Evolutionary conservation across 2,797 vertebrate genomes (phyloP).

Genomic region (Manis javanica): DNA sequence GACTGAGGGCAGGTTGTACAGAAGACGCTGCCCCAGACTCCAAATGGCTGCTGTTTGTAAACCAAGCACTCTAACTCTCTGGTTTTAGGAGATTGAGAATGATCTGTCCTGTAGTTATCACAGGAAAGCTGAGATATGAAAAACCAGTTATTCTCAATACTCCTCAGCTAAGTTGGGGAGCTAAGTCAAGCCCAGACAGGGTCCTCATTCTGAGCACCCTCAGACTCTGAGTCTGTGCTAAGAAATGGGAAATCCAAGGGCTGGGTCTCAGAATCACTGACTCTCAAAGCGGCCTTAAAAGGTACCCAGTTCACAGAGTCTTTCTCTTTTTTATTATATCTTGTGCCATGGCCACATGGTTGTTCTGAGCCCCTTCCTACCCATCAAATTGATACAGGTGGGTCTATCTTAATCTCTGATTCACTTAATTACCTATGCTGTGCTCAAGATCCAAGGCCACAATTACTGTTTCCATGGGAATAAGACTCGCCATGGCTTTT

Average conservation of each 20-base stretch:
- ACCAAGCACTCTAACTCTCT: neutral
- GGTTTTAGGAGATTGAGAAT: neutral
- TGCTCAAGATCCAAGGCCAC: constrained; percentile 61
- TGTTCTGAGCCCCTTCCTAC: constrained; percentile 20
- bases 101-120: neutral
- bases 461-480: constrained; percentile 61
- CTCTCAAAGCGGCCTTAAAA: neutral
- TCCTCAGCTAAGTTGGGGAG: neutral
- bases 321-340: neutral
- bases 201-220: neutral
- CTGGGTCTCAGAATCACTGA: neutral
- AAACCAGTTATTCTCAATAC: neutral
- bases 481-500: neutral
- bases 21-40: neutral
- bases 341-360: neutral
- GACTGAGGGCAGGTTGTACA: neutral
- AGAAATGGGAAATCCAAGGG: neutral
- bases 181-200: neutral
- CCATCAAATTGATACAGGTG: constrained; percentile 8
- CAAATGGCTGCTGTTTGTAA: neutral
- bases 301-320: neutral
- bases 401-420: constrained; percentile 55
- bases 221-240: neutral
- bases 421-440: constrained; percentile 42
- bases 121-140: neutral